Conservation (phyloP, 1,140 invertebrate species). For the Cepaea nemoralis region DNA sequence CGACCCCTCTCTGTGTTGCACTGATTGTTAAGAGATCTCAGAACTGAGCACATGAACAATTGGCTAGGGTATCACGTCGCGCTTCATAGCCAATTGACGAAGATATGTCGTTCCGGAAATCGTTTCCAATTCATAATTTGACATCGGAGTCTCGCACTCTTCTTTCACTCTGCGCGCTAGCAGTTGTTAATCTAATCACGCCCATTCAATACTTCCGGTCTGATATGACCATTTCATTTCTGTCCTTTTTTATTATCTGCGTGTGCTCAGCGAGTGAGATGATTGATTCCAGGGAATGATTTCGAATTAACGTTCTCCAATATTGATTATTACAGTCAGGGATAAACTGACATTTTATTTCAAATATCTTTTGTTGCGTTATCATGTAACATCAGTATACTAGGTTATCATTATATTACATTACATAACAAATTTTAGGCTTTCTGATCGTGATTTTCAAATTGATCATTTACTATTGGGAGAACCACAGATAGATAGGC, state of each 20-base stretch:
- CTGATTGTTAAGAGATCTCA: background rate
- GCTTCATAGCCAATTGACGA: conserved; percentile 20
- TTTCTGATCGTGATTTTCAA: too few species aligned
- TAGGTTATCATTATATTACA: too few species aligned
- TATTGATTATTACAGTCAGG: background rate
- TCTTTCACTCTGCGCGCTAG: background rate
- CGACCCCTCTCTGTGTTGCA: background rate
- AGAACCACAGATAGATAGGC: too few species aligned
- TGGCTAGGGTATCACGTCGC: background rate
- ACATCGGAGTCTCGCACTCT: background rate
- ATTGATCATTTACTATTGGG: too few species aligned
- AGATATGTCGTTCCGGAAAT: conserved; percentile 9
- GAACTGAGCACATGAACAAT: conserved; percentile 8
- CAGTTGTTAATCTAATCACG: conserved; percentile 16
- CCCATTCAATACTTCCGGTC: conserved; percentile 17
- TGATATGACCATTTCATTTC: background rate
- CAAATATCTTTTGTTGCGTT: too few species aligned
- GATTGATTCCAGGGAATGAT: background rate
- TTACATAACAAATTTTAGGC: too few species aligned
- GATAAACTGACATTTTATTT: too few species aligned
- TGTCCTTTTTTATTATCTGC: too few species aligned
- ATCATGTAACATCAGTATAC: too few species aligned
- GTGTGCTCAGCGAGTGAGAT: background rate
- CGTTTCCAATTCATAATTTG: conserved; percentile 16
- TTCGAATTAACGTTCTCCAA: background rate